Evolutionary conservation across 2,113 vertebrate genomes (phyloP).

Genomic region (Vimba vimba): DNA sequence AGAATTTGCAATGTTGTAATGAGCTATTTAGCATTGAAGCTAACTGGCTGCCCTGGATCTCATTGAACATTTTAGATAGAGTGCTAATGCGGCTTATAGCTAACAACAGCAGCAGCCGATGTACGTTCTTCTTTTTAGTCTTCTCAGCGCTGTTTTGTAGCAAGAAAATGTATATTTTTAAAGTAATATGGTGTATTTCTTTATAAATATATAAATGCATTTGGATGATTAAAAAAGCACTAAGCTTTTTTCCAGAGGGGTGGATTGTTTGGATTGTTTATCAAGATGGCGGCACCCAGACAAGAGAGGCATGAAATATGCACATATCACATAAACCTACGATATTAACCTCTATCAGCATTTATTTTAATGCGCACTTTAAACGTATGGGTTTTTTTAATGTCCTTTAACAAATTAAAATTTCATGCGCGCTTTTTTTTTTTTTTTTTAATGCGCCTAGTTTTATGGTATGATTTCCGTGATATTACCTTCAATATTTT

Average conservation of each 20-base stretch:
- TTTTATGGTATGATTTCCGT: not conserved
- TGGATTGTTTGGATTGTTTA: conserved; percentile 59
- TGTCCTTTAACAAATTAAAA: not conserved
- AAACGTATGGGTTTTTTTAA: not conserved
- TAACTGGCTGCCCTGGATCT: conserved; percentile 39
- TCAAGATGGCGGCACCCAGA: conserved; percentile 80
- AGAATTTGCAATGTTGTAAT: not conserved
- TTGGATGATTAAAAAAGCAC: not conserved
- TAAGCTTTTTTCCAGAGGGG: not conserved
- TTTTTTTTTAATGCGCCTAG: not conserved
- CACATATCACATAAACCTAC: not conserved
- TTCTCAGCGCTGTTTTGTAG: not conserved
- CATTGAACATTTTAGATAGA: conserved; percentile 24
- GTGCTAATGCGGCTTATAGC: conserved; percentile 32
- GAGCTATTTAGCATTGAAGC: conserved; percentile 25
- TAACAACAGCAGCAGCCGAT: conserved; percentile 11
- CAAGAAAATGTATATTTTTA: not conserved
- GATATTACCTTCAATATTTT: not conserved
- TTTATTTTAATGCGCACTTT: not conserved
- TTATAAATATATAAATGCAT: not conserved
- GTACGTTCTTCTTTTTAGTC: conserved; percentile 1
- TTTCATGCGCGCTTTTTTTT: not conserved
- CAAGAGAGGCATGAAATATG: conserved; percentile 66
- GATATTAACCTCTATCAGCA: not conserved
- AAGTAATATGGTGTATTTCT: not conserved